Evolutionary conservation across 2,888 invertebrate species (phyloP).

Genomic region (Acrobasis consociella): DNA sequence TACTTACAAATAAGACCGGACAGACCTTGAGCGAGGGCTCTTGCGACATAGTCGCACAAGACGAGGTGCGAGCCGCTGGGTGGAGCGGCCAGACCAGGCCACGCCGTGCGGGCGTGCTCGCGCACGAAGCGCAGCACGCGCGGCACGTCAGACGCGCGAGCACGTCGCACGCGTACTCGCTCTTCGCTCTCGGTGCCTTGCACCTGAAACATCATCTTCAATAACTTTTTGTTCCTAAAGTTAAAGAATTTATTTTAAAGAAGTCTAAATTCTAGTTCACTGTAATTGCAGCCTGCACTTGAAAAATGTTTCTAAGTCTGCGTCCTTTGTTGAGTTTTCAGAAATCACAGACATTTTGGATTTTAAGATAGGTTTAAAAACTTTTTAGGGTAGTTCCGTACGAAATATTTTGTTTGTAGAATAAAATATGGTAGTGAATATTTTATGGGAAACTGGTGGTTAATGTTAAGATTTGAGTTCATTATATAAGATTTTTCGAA

Average conservation of each 20-base stretch:
- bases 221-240: background rate
- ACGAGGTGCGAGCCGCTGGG: constrained; percentile 49
- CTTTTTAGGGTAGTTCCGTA: no score
- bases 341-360: no score
- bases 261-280: no score
- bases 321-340: no score
- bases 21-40: constrained; percentile 68
- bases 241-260: no score
- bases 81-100: constrained; percentile 55
- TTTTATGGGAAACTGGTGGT: no score
- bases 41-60: constrained; percentile 63
- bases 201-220: constrained; percentile 37
- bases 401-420: no score
- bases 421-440: no score
- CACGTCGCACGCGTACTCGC: constrained; percentile 64
- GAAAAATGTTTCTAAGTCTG: no score
- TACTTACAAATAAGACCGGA: constrained; percentile 19
- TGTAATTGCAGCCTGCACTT: no score
- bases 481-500: background rate
- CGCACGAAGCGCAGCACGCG: constrained; percentile 67
- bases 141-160: constrained; percentile 63
- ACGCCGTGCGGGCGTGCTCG: constrained; percentile 55
- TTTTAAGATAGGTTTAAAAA: no score
- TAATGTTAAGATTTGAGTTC: no score
- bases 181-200: constrained; percentile 61